These are phyloP conservation scores for Trachymyrmex cornetzi DNA, from an alignment of 1,140 invertebrate genomes.

Conservation along the genomic window DNA sequence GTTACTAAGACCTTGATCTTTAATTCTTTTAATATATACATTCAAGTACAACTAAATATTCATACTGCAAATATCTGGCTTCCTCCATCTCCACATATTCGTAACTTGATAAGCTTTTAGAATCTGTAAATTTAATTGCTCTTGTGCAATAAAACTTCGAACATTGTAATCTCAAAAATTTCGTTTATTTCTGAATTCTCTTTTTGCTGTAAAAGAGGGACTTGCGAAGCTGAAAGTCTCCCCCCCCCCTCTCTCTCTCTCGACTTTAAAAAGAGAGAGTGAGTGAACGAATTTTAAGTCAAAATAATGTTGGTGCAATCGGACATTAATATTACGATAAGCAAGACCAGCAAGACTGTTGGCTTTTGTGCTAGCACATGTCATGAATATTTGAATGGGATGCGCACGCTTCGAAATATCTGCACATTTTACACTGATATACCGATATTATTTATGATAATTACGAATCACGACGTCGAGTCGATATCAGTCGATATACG, in stretches of 20 bases:
- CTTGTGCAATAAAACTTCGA: neutral
- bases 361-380: neutral
- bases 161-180: neutral
- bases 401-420: neutral
- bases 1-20: neutral
- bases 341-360: neutral
- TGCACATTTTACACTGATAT: neutral
- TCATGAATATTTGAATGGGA: neutral
- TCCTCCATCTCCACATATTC: neutral
- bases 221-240: no score
- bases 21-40: neutral
- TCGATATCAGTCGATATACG: neutral
- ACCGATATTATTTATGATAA: neutral
- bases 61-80: neutral
- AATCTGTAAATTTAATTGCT: neutral
- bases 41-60: neutral
- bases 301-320: no score
- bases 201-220: no score
- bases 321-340: neutral
- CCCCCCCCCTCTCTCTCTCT: no score
- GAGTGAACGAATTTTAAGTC: no score
- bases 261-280: no score
- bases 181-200: neutral
- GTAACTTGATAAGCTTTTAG: neutral
- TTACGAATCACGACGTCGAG: neutral